Evolutionary conservation across 2,888 invertebrate genomes (phyloP), one percentile per base, ranked within the genome.

Genomic region (Limnephilus rhombicus): DNA sequence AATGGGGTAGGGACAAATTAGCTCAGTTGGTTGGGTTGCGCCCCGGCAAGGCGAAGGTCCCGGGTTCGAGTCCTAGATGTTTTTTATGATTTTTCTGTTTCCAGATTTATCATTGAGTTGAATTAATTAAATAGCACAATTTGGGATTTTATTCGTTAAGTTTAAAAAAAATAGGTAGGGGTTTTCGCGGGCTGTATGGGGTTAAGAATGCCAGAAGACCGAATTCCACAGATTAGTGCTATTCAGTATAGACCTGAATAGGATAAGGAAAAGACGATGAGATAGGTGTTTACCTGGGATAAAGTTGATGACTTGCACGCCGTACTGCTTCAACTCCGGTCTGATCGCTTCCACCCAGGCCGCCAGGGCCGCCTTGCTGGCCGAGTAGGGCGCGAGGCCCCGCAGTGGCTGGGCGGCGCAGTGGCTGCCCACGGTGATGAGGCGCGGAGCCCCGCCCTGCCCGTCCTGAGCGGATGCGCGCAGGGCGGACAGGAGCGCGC

Each of bases 351-450:
- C 97, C 24, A 97, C 97, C 97, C 98, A 98, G 1, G 97, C 97
- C 86, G 97, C 95, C 5, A 99, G 94, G 0, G 97, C 99, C 1
- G 98, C 97, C 95, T 99, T 99, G 24, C 98, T 98, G 1, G 98
- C 98, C 31, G 98, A 97, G 95, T 99, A 99, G 1, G 97, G 96
- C 0, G 97, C 96, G 92, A 98, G 95, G 0, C 98, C 97, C 0
- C 98, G 98, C 89, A 98, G 95, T 18, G 96, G 97, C 95, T 96
- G 97, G 94, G 95, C 95, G 0, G 98, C 97, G 94, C 98, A 98
- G 94, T 99, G 98, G 94, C 98, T 98, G 5, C 97, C 97, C n/a
- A 99, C 96, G 94, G 98, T 98, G 92, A 99, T 97, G 91, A 99
- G 95, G 93, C 98, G 83, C 24, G 93, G 92, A 94, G 94, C 49